Evolutionary conservation across 2,797 vertebrate genomes (phyloP).

Genomic region (Phalanger gymnotis): DNA sequence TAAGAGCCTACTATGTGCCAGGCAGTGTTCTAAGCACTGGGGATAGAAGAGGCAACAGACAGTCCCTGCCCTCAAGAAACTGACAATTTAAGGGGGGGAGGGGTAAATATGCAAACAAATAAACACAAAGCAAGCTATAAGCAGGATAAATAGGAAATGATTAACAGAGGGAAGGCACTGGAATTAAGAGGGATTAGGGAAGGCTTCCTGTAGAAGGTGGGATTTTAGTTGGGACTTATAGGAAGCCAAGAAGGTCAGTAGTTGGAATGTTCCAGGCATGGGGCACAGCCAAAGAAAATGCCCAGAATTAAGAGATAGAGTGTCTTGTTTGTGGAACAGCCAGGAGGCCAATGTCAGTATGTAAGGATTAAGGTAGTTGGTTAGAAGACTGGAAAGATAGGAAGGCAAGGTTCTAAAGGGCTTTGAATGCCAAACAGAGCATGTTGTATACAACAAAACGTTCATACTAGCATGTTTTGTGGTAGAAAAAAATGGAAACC

Average conservation of each 20-base stretch:
- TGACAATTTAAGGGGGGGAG: too few species aligned
- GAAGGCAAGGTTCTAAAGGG: background rate
- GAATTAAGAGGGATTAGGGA: background rate
- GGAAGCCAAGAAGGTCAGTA: background rate
- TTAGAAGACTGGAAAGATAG: background rate
- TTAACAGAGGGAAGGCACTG: background rate
- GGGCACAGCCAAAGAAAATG: background rate
- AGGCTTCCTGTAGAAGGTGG: background rate
- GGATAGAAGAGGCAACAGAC: background rate
- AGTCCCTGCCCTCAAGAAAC: background rate
- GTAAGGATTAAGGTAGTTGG: background rate
- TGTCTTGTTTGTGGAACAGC: background rate
- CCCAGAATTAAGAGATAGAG: background rate
- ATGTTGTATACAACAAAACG: background rate
- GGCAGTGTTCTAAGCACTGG: background rate
- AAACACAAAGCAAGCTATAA: too few species aligned
- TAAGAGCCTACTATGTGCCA: background rate
- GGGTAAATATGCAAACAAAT: too few species aligned
- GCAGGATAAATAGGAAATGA: background rate
- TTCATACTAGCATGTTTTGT: background rate
- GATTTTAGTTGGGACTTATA: background rate
- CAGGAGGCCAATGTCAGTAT: background rate
- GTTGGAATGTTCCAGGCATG: background rate
- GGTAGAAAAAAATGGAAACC: background rate
- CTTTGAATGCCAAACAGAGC: background rate